Base-by-base conservation (phyloP, 2,113 vertebrate species). In the Pterocles orientalis region DNA sequence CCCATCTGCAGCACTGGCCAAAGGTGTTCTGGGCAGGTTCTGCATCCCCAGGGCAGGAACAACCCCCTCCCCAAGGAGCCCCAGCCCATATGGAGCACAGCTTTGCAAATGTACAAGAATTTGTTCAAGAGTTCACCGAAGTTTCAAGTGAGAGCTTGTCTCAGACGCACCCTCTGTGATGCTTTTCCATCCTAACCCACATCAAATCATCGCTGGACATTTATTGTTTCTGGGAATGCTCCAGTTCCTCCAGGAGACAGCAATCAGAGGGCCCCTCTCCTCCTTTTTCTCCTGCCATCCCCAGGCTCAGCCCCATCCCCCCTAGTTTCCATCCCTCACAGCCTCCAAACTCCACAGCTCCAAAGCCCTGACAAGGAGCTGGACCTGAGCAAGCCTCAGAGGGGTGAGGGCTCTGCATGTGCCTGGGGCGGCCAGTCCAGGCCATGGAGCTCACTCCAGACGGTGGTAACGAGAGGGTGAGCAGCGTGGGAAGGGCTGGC, bases 181-280 rank as follows among this genome's bases (percentile, higher is more conserved):
- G 88, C 95, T 96, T 92, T 94, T 96, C 90, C 94, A 95, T 92
- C 93, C 58, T 82, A 94, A 76, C 93, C 92, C 66, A 3, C 90
- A 95, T 96, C 94, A 96, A 94, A 94, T 93, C 66, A 91, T 95
- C 2, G 0, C 86, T 57, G 92, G 91, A 97, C 90, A 95, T 97
- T 97, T 97, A 97, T 97, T 96, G 90, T 94, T 96, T 96, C 97
- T 97, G 96, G 95, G 94, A 66, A 72, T 60, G 64, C 85, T 97
- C 97, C 97, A 97, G 87, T 62, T 93, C 48, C 84, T 92, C 94
- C 76, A 83, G 58, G 43, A 96, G 92, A 91, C 72, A 94, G 86
- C 77, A 92, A 28, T 34, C 76, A 92, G 95, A 87, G 91, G 92
- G 77, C 78, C 94, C 61, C 87, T 89, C 54, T 0, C 57, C 92